Evolutionary conservation across 1,140 invertebrate species (phyloP).

Genomic region (Archivesica marissinica): DNA sequence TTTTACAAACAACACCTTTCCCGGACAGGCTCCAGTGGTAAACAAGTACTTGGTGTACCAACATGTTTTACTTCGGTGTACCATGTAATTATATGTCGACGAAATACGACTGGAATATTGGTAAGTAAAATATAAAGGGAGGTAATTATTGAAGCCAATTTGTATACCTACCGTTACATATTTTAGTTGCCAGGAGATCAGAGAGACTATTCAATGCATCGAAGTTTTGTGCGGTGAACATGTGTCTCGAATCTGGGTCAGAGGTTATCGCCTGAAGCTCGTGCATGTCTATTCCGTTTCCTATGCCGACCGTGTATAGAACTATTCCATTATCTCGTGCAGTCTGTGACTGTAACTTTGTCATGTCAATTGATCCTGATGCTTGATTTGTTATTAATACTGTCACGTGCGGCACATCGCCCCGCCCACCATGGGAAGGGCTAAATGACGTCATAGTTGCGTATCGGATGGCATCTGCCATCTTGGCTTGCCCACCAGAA

Average conservation of each 20-base stretch:
- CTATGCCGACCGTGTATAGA: constrained; percentile 74
- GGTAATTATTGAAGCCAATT: background rate
- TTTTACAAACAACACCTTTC: too few species aligned
- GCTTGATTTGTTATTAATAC: constrained; percentile 72
- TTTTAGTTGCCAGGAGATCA: constrained; percentile 66
- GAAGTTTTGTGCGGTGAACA: constrained; percentile 72
- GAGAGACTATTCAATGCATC: constrained; percentile 66
- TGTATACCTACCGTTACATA: constrained; percentile 73
- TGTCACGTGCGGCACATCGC: constrained; percentile 66
- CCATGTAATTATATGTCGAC: background rate
- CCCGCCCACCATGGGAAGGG: constrained; percentile 69
- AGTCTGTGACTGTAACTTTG: constrained; percentile 68
- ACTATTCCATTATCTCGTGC: constrained; percentile 70
- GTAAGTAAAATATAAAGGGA: background rate
- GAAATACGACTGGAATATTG: background rate
- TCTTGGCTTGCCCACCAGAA: constrained; percentile 67
- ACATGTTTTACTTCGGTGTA: background rate
- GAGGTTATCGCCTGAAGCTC: constrained; percentile 70
- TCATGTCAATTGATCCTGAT: constrained; percentile 65
- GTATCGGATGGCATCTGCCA: constrained; percentile 71
- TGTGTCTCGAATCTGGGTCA: constrained; percentile 69
- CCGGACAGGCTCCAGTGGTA: too few species aligned
- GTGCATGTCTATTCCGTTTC: constrained; percentile 64
- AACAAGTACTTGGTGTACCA: background rate
- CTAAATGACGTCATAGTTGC: constrained; percentile 70